A percentile compares a stretch with the other conserved stretches of the same genome.
phyloP scores from a whole-genome alignment of 2,888 invertebrate species.

The Tiphia femorata region DNA sequence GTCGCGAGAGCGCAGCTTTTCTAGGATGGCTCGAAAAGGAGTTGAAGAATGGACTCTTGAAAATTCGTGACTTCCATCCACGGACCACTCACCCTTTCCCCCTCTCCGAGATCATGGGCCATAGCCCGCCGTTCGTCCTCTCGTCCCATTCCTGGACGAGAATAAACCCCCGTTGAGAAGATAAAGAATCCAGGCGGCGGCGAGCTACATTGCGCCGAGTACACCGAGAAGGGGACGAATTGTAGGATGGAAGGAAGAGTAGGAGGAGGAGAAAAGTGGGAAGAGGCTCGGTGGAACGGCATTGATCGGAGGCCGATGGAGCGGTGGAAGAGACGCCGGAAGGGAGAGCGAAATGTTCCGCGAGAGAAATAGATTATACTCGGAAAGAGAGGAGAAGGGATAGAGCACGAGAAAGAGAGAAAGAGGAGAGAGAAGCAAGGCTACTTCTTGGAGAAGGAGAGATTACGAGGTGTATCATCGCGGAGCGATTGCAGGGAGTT shows the following conservation, averaged over 20 bases:
- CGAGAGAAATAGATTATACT: slow-evolving; percentile 36
- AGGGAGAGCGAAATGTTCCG: slow-evolving; percentile 13
- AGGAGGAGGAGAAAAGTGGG: background rate
- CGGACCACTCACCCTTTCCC: background rate
- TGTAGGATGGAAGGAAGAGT: background rate
- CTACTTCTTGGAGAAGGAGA: slow-evolving; percentile 28
- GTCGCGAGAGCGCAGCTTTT: too few species aligned
- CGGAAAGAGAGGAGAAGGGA: slow-evolving; percentile 9
- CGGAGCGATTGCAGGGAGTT: slow-evolving; percentile 22
- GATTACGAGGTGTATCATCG: slow-evolving; percentile 37
- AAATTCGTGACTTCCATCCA: slow-evolving; percentile 37
- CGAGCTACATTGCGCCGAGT: too few species aligned
- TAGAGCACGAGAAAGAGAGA: background rate
- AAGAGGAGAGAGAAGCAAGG: background rate
- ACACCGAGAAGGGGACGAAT: too few species aligned
- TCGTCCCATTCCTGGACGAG: background rate
- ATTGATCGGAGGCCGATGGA: too few species aligned
- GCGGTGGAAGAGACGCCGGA: background rate
- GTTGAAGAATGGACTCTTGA: slow-evolving; percentile 41
- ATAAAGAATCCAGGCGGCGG: slow-evolving; percentile 20
- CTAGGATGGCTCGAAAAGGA: slow-evolving; percentile 21
- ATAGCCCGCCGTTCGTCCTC: background rate
- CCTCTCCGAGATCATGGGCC: background rate
- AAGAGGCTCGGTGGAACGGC: background rate
- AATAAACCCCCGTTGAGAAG: slow-evolving; percentile 31